These are phyloP conservation scores for Pachyseris speciosa DNA, from an alignment of 64 coral and sea anemone genomes.

Conservation along the genomic window DNA sequence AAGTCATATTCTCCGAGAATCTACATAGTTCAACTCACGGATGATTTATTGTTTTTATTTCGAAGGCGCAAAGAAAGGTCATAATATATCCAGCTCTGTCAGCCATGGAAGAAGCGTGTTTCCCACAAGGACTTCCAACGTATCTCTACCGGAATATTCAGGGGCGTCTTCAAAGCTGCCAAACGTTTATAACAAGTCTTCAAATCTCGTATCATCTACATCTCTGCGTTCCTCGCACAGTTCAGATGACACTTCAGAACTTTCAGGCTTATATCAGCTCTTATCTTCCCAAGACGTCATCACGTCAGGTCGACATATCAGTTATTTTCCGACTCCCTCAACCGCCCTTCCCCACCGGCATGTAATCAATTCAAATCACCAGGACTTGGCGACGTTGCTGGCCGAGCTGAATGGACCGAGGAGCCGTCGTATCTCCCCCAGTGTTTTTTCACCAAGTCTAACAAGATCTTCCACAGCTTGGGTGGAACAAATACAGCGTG, in stretches of 20 bases:
- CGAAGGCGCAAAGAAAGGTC: too few relatives aligned
- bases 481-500: not conserved
- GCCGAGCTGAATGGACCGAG: not conserved
- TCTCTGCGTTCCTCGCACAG: not conserved
- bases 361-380: not conserved
- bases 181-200: not conserved
- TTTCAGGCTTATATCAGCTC: conserved; percentile 3
- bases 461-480: not conserved
- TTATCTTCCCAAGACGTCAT: not conserved
- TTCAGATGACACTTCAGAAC: conserved; percentile 10
- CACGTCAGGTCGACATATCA: not conserved
- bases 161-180: not conserved
- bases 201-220: not conserved
- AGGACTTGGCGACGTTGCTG: conserved; percentile 18
- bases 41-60: too few relatives aligned
- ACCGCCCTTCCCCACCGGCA: not conserved
- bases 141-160: not conserved
- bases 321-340: not conserved
- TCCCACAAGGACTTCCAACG: not conserved
- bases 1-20: too few relatives aligned
- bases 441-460: not conserved
- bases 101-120: not conserved
- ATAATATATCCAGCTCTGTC: not conserved
- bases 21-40: too few relatives aligned
- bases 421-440: not conserved